Percentiles rank a stretch among this genome's conserved stretches.
phyloP scores from a whole-genome alignment of 2,888 invertebrate genomes.

The Galerucella calmariensis region DNA sequence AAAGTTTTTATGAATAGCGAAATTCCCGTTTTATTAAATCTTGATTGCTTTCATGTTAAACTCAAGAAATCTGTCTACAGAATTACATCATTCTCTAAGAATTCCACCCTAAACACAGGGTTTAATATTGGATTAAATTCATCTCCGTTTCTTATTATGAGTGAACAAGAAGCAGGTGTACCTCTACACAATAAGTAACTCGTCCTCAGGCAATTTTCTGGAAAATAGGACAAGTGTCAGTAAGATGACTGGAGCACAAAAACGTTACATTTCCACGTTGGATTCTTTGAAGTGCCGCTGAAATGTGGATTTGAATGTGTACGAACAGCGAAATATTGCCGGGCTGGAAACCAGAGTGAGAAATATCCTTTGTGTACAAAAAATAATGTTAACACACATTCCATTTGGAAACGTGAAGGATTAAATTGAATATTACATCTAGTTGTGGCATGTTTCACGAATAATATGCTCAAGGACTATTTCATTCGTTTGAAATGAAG shows the following conservation, averaged over 20 bases:
- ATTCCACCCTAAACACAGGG: background rate
- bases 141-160: background rate
- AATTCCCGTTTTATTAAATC: too few relatives aligned
- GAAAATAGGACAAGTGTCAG: constrained; percentile 29
- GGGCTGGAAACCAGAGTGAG: background rate
- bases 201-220: constrained; percentile 26
- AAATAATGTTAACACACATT: constrained; percentile 6
- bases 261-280: constrained; percentile 25
- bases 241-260: constrained; percentile 23
- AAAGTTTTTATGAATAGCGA: too few relatives aligned
- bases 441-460: background rate
- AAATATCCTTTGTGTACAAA: constrained; percentile 2
- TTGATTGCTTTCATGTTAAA: too few relatives aligned
- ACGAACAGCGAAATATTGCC: constrained; percentile 23
- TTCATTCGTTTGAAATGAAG: background rate
- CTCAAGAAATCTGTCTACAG: too few relatives aligned
- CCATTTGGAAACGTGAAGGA: background rate
- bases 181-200: constrained; percentile 23
- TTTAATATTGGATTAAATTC: background rate
- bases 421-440: background rate
- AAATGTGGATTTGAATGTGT: constrained; percentile 24
- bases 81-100: too few relatives aligned
- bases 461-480: background rate
- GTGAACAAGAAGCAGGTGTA: background rate
- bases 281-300: constrained; percentile 26